Conservation (phyloP, 2,888 invertebrate species). For the Andricus quercusramuli region DNA sequence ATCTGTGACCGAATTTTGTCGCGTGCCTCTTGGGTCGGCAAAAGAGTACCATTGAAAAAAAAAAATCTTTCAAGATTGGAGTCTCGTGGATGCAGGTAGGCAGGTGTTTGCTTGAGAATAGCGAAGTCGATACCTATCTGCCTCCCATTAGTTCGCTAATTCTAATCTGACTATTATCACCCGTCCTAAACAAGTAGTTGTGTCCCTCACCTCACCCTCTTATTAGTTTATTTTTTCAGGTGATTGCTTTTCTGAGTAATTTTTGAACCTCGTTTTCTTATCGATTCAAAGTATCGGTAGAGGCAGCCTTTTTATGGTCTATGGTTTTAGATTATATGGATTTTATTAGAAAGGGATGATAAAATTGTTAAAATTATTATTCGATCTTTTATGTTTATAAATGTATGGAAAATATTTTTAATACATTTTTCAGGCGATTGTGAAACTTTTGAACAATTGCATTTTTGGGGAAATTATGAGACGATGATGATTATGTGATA, state of each 20-base stretch:
- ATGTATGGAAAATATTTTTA: too few species aligned
- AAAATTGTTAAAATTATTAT: too few species aligned
- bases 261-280: background rate
- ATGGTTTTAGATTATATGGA: too few species aligned
- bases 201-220: background rate
- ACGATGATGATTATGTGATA: too few species aligned
- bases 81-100: constrained; percentile 37
- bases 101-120: constrained; percentile 57
- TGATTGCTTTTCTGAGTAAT: constrained; percentile 2
- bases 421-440: too few species aligned
- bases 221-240: constrained; percentile 5
- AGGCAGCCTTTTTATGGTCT: background rate
- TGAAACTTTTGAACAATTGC: too few species aligned
- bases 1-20: background rate
- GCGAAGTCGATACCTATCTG: constrained; percentile 66
- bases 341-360: too few species aligned
- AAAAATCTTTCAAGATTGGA: constrained; percentile 59
- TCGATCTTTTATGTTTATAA: too few species aligned
- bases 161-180: constrained; percentile 64
- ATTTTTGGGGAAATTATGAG: too few species aligned
- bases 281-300: background rate
- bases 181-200: constrained; percentile 9
- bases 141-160: constrained; percentile 67
- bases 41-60: constrained; percentile 13
- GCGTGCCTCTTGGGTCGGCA: constrained; percentile 17